A percentile compares a stretch with the other conserved stretches of the same genome.
These are phyloP conservation scores for Vimba vimba DNA, from an alignment of 2,113 vertebrate genomes.

Conservation along the genomic window DNA sequence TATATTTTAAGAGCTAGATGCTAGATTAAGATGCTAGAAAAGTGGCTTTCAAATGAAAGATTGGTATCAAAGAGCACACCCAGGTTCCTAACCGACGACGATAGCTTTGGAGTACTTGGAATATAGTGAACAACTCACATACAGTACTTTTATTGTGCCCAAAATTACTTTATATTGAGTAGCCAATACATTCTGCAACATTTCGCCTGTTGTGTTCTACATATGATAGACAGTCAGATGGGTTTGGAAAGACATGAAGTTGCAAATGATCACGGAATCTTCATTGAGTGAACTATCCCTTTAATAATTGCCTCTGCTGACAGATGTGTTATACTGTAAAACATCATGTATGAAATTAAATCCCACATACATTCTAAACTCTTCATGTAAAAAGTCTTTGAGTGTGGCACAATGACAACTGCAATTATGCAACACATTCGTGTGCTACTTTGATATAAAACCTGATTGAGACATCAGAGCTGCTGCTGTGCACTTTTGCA, in stretches of 20 bases:
- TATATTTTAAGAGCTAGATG: no score
- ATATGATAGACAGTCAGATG: background rate
- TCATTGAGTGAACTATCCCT: background rate
- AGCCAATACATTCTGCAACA: background rate
- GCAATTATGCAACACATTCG: constrained; percentile 5
- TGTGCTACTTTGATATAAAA: constrained; percentile 7
- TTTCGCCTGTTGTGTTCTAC: background rate
- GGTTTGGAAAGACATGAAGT: background rate
- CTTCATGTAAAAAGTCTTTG: background rate
- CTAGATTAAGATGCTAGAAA: no score
- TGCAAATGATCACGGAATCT: background rate
- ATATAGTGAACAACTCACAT: no score
- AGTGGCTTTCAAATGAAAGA: no score
- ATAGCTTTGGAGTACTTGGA: no score
- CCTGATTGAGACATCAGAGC: constrained; percentile 30
- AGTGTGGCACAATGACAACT: background rate
- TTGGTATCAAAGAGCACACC: no score
- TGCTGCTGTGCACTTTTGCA: background rate
- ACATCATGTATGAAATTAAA: background rate
- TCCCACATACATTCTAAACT: background rate
- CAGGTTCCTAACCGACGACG: no score
- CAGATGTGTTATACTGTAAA: background rate
- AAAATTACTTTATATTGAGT: background rate
- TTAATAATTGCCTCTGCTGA: background rate
- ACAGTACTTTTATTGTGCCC: no score